phyloP scores from a whole-genome alignment of 2,113 vertebrate species.

The Hippocampus abdominalis region DNA sequence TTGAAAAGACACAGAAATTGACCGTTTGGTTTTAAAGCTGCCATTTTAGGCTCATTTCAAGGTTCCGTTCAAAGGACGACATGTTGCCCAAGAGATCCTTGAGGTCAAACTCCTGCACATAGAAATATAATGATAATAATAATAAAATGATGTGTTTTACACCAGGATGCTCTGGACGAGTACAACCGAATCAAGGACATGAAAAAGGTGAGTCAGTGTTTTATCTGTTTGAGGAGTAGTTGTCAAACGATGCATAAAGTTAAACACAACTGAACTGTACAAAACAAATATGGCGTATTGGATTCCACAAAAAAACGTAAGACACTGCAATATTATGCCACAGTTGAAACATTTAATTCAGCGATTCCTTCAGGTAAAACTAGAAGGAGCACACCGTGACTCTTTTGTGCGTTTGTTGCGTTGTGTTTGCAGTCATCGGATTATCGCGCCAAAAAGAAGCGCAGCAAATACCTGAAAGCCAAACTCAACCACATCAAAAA shows the following conservation, averaged over 20 bases:
- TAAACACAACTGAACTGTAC: too few relatives aligned
- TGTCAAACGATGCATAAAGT: too few relatives aligned
- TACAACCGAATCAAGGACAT: slow-evolving; percentile 73
- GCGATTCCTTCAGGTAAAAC: neutral
- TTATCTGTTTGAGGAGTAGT: too few relatives aligned
- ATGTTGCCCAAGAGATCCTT: too few relatives aligned
- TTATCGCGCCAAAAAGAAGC: slow-evolving; percentile 78
- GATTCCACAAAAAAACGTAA: too few relatives aligned
- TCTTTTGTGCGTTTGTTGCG: too few relatives aligned
- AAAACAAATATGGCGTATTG: too few relatives aligned
- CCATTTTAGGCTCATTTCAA: too few relatives aligned
- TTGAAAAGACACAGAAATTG: too few relatives aligned
- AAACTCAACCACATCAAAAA: slow-evolving; percentile 86
- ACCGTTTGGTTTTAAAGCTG: too few relatives aligned
- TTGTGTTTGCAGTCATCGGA: slow-evolving; percentile 65
- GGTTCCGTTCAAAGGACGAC: neutral
- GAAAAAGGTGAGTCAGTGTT: slow-evolving; percentile 63
- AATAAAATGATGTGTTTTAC: neutral
- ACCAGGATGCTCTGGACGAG: slow-evolving; percentile 74
- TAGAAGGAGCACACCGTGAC: neutral
- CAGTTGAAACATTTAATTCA: too few relatives aligned
- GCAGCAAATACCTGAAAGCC: slow-evolving; percentile 81
- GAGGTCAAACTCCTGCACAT: neutral
- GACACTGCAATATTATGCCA: too few relatives aligned
- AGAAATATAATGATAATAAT: neutral